Conservation (phyloP, 2,113 vertebrate species). For the Rhinogobius similis region DNA sequence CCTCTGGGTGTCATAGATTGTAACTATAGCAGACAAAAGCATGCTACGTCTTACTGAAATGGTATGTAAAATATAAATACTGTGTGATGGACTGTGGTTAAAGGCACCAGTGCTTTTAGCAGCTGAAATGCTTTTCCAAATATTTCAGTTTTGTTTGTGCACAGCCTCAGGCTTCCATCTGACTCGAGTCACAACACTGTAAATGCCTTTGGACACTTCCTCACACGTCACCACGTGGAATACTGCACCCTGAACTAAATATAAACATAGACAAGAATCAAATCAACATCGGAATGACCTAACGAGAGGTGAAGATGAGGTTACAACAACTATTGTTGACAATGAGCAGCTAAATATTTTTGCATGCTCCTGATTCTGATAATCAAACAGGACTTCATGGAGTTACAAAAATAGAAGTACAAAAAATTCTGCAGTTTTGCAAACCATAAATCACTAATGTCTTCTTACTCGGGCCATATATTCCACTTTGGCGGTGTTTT, state of each 20-base stretch:
- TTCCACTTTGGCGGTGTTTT: conserved; percentile 33
- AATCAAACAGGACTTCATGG: not conserved
- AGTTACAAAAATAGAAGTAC: not conserved
- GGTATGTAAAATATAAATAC: conserved; percentile 14
- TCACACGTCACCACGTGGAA: conserved; percentile 23
- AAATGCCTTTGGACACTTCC: conserved; percentile 53
- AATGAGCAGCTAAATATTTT: too few relatives aligned
- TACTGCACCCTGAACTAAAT: too few relatives aligned
- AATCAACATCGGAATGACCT: too few relatives aligned
- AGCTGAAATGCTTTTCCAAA: conserved; percentile 56
- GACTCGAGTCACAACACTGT: conserved; percentile 54
- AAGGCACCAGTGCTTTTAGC: conserved; percentile 36
- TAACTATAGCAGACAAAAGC: not conserved
- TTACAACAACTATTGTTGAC: too few relatives aligned
- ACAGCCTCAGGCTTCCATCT: conserved; percentile 48
- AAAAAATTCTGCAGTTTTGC: not conserved
- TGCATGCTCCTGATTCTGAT: not conserved
- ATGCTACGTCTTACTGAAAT: not conserved
- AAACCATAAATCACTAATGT: conserved; percentile 23
- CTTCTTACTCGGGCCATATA: conserved; percentile 30
- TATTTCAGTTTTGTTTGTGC: conserved; percentile 37
- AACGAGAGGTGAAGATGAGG: too few relatives aligned
- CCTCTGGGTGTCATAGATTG: too few relatives aligned
- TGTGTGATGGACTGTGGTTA: conserved; percentile 20
- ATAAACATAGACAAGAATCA: too few relatives aligned